Percentiles rank a stretch among this genome's conserved stretches.
phyloP scores from a whole-genome alignment of 1,140 invertebrate species.

The Ylistrum balloti region DNA sequence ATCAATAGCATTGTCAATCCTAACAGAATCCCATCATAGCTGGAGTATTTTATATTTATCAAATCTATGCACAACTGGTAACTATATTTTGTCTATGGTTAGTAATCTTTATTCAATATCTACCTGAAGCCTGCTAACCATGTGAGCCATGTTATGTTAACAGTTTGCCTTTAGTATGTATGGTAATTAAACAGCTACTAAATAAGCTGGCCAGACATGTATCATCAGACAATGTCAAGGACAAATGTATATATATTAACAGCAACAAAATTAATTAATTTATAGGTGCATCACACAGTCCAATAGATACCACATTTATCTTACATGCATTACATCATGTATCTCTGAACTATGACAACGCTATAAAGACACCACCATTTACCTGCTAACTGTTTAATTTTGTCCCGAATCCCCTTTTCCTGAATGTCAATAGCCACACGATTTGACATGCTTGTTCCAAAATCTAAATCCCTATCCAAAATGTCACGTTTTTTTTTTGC shows the following conservation, averaged over 20 bases:
- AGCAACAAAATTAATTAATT: background rate
- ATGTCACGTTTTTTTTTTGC: slow-evolving; percentile 36
- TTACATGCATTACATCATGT: background rate
- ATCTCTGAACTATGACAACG: background rate
- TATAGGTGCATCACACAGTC: too few species aligned
- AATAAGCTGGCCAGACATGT: background rate
- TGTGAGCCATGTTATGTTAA: too few species aligned
- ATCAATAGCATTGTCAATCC: background rate
- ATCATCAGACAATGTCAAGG: background rate
- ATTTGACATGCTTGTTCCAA: slow-evolving; percentile 50
- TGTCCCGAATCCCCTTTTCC: slow-evolving; percentile 63
- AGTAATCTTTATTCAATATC: too few species aligned
- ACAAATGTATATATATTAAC: background rate
- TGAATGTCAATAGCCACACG: slow-evolving; percentile 47
- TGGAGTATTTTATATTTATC: too few species aligned
- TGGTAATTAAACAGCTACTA: background rate
- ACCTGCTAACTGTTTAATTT: slow-evolving; percentile 76
- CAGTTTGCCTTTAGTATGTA: too few species aligned
- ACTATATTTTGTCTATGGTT: too few species aligned
- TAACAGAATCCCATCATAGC: background rate
- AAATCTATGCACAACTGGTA: too few species aligned
- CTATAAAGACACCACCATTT: slow-evolving; percentile 41
- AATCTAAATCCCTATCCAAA: background rate
- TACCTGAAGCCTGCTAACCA: too few species aligned
- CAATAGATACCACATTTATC: too few species aligned